Evolutionary conservation across 2,113 vertebrate species (phyloP).

Genomic region (Pseudonaja textilis): DNA sequence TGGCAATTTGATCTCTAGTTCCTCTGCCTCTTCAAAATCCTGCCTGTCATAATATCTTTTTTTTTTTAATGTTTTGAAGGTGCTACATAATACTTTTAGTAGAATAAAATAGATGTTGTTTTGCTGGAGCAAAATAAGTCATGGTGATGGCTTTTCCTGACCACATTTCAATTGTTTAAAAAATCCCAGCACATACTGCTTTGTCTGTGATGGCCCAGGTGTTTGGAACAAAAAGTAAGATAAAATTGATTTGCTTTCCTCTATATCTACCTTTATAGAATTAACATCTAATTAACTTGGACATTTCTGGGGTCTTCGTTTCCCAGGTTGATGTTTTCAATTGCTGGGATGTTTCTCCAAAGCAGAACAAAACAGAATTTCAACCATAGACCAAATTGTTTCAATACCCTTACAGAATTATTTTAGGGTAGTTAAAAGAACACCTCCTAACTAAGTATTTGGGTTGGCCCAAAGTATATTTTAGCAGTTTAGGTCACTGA

Average conservation of each 20-base stretch:
- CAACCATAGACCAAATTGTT: neutral
- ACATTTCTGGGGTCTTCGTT: neutral
- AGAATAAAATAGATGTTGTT: neutral
- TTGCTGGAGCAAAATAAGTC: neutral
- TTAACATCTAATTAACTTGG: neutral
- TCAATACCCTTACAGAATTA: neutral
- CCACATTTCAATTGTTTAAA: neutral
- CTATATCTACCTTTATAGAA: neutral
- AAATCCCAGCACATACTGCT: neutral
- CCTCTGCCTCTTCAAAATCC: too few species aligned
- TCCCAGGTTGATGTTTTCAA: neutral
- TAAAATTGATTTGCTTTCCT: slow-evolving; percentile 15
- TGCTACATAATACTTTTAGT: neutral
- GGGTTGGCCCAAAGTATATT: neutral
- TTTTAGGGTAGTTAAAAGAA: neutral
- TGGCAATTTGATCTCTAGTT: too few species aligned
- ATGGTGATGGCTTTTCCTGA: neutral
- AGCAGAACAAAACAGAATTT: neutral
- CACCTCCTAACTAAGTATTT: neutral
- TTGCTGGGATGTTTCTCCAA: neutral
- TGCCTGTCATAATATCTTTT: neutral
- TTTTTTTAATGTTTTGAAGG: neutral
- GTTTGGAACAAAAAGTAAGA: slow-evolving; percentile 19
- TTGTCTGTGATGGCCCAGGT: neutral
- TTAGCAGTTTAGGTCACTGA: neutral